These are phyloP conservation scores for Corynorhinus townsendii DNA, from an alignment of 2,113 vertebrate species.

Conservation along the genomic window DNA sequence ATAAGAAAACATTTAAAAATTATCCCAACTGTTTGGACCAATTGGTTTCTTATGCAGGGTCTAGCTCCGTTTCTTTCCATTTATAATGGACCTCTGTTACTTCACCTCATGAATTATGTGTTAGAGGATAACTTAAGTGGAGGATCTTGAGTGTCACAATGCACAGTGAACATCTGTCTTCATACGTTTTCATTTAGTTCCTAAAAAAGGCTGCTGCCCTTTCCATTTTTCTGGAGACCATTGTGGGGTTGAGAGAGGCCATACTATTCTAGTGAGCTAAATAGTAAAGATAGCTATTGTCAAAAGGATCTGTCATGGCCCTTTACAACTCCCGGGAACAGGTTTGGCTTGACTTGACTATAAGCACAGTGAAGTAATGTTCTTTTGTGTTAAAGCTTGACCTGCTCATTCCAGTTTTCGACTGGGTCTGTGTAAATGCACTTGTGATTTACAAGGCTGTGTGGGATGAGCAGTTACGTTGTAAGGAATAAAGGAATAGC, in stretches of 20 bases:
- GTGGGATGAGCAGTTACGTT: constrained; percentile 25
- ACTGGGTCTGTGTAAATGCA: neutral
- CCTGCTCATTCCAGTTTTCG: constrained; percentile 47
- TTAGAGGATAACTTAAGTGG: constrained; percentile 9
- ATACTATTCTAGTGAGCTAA: constrained; percentile 47
- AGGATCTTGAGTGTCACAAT: constrained; percentile 11
- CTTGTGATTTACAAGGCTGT: constrained; percentile 50
- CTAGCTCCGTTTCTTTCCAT: neutral
- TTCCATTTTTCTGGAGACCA: constrained; percentile 42
- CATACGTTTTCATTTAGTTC: constrained; percentile 56
- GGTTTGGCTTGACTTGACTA: constrained; percentile 33
- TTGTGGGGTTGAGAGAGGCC: constrained; percentile 2
- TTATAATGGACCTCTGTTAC: neutral
- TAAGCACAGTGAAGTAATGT: constrained; percentile 45
- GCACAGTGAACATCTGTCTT: constrained; percentile 65
- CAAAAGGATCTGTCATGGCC: constrained; percentile 70
- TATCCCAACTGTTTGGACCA: neutral
- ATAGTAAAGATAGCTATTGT: constrained; percentile 66
- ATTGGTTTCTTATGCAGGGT: neutral
- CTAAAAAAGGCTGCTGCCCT: constrained; percentile 48
- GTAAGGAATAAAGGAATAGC: constrained; percentile 10
- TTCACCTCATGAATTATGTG: neutral
- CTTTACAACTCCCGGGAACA: constrained; percentile 67
- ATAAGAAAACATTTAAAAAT: constrained; percentile 5
- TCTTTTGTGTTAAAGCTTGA: constrained; percentile 46